phyloP scores from a whole-genome alignment of 2,113 vertebrate species.

The Peromyscus polionotus region DNA sequence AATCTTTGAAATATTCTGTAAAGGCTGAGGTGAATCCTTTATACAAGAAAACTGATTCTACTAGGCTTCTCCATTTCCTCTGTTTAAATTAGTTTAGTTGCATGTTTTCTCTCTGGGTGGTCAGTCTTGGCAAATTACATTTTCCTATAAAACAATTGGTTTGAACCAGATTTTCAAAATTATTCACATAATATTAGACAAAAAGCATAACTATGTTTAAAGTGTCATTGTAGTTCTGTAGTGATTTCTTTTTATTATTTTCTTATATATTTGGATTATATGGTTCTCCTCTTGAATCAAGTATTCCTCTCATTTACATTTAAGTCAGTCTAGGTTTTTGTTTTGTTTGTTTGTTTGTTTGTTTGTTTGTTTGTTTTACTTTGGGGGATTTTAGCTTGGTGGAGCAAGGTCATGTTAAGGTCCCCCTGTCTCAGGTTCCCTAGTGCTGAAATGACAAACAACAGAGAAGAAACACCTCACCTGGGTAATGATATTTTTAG shows the following conservation, averaged over 20 bases:
- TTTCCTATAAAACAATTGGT: background rate
- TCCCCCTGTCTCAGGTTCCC: background rate
- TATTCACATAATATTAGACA: background rate
- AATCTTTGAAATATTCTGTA: background rate
- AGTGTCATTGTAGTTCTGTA: background rate
- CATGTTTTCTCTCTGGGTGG: background rate
- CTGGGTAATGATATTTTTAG: background rate
- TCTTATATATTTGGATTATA: background rate
- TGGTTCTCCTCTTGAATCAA: background rate
- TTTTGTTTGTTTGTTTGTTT: no score
- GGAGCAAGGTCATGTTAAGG: background rate
- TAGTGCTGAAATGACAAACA: background rate
- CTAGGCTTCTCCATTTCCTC: background rate
- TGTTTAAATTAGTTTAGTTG: background rate
- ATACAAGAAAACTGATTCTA: background rate
- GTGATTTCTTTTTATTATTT: background rate
- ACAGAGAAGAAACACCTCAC: background rate
- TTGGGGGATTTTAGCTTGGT: background rate
- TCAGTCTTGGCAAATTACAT: background rate
- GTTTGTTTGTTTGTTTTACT: background rate
- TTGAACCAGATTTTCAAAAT: conserved; percentile 13
- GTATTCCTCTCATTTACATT: background rate
- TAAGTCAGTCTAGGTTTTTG: background rate
- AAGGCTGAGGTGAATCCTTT: background rate
- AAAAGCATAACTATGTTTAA: background rate